A percentile compares a stretch with the other conserved stretches of the same genome.
Conservation (phyloP, 2,888 invertebrate genomes). For the Loripinus fragilis region DNA sequence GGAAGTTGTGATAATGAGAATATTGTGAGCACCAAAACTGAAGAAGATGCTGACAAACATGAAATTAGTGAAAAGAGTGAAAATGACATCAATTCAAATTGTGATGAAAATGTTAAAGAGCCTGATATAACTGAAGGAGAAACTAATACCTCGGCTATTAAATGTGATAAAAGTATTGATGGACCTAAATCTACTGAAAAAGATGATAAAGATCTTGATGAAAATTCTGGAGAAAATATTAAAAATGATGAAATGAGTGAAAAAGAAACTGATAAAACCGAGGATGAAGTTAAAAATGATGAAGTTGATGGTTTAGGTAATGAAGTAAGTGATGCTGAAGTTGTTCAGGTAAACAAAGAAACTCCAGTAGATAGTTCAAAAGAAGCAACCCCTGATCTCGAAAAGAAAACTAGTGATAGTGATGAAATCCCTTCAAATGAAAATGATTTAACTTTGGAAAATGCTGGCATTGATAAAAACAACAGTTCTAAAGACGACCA, state of each 20-base stretch:
- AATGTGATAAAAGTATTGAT: neutral
- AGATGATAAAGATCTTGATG: neutral
- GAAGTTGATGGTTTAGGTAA: slow-evolving; percentile 22
- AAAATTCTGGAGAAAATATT: slow-evolving; percentile 19
- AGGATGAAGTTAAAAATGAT: slow-evolving; percentile 50
- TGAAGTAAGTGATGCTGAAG: neutral
- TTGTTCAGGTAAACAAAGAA: slow-evolving; percentile 18
- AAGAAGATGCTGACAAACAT: slow-evolving; percentile 64
- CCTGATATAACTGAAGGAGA: neutral
- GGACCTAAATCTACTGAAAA: neutral
- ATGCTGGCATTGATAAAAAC: too few species aligned
- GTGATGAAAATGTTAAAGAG: neutral
- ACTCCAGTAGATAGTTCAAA: neutral
- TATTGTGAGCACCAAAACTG: slow-evolving; percentile 40
- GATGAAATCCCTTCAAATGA: too few species aligned
- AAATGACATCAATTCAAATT: slow-evolving; percentile 8
- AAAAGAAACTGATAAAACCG: slow-evolving; percentile 22
- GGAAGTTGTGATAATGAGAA: slow-evolving; percentile 1
- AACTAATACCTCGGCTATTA: neutral
- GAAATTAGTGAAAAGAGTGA: slow-evolving; percentile 13
- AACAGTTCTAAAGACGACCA: too few species aligned
- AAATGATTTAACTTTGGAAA: too few species aligned
- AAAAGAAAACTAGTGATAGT: neutral
- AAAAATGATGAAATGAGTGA: neutral
- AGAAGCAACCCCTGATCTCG: neutral